Evolutionary conservation across 35 echinoderm and acorn worm genomes (phyloP), one percentile per base, ranked within the genome.

Genomic region (Patiria miniata): DNA sequence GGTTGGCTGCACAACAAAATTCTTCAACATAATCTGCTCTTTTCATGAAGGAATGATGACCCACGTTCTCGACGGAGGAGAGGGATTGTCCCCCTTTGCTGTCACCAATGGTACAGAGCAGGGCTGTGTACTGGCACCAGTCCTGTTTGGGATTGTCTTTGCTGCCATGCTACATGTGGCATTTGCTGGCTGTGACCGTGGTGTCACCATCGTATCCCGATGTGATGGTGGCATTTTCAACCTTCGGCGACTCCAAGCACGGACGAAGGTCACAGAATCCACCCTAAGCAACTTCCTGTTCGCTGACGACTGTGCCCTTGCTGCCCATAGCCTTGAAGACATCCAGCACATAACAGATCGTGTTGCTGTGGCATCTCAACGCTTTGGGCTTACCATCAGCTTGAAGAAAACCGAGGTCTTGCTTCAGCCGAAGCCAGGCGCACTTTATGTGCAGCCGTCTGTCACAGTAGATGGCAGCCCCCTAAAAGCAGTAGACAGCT

Each of bases 341-440:
- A 16, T 87, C 50, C 81, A 83, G 47, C 34, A 17, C 28, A 51
- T 79, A 40, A 38, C 76, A 42, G 28, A 87, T 37, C 39, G 57
- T 40, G 77, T 79, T 59, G 85, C 65, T 26, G 39, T 78, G 28
- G 68, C 85, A 78, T 39, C 68, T 38, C 26, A 65, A 0, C 8
- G 3, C 7, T 90, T 90, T 90, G 87, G 79, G 4, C 78, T 90
- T 10, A 81, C 52, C 18, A 90, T 82, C 8, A 90, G 79, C 79
- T 26, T 88, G 0, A 52, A 52, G 39, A 90, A 82, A 52, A 90
- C 79, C 21, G 57, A 90, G 39, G 87, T 83, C 18, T 39, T 22
- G 19, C 53, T 37, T 56, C 60, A 78, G 33, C 16, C 1, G 30
- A 28, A 29, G 22, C n/a, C 23, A 39, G 23, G 23, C 79, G 17